Conservation (phyloP, 2,797 vertebrate species). For the Tenualosa thibaudeaui region DNA sequence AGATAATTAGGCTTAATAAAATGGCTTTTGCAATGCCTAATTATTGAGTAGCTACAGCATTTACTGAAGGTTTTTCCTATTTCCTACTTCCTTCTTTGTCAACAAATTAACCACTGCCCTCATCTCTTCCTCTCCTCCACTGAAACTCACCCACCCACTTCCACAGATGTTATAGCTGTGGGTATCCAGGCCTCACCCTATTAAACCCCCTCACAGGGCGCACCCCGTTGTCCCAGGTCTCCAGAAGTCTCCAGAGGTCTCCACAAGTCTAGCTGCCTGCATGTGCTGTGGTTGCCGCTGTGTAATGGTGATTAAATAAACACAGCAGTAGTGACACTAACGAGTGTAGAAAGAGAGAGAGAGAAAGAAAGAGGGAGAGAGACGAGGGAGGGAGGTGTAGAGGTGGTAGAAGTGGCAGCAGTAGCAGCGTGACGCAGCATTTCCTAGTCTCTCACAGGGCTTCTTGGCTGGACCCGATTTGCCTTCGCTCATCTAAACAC, state of each 20-base stretch:
- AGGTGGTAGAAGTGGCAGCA: background rate
- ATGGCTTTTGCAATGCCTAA: too few species aligned
- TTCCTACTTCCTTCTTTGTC: background rate
- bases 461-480: background rate
- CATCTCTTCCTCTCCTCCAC: background rate
- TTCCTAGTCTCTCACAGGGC: background rate
- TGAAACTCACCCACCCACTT: background rate
- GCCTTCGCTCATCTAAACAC: background rate
- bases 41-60: background rate
- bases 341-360: background rate
- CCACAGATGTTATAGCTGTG: background rate
- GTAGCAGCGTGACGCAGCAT: constrained; percentile 3
- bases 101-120: background rate
- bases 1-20: too few species aligned
- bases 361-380: background rate
- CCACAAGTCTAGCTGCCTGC: background rate
- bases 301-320: constrained; percentile 7
- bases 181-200: background rate
- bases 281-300: background rate
- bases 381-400: background rate
- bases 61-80: background rate
- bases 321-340: constrained; percentile 16
- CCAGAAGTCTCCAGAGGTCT: background rate
- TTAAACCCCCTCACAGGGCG: background rate
- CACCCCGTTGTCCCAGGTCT: background rate